These are phyloP conservation scores for Semibalanus balanoides DNA, from an alignment of 1,140 invertebrate species.

Conservation along the genomic window DNA sequence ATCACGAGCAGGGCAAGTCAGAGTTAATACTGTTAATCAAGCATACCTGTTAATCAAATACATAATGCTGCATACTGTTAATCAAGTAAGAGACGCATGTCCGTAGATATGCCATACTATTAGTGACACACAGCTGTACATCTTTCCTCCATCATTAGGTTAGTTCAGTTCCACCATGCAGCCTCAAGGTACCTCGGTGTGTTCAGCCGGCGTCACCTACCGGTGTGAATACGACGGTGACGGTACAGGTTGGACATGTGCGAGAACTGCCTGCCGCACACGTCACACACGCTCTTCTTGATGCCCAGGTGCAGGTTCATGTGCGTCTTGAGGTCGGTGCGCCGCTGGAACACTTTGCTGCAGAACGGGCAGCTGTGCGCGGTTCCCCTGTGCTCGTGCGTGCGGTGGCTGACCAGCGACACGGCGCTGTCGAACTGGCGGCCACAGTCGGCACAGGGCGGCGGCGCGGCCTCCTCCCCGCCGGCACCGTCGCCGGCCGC, in stretches of 20 bases:
- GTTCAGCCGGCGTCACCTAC: constrained; percentile 17
- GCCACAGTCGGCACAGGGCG: constrained; percentile 15
- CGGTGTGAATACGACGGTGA: constrained; percentile 33
- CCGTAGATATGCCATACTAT: too few species aligned
- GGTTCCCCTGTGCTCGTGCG: constrained; percentile 12
- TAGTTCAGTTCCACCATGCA: too few species aligned
- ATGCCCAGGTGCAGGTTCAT: constrained; percentile 35
- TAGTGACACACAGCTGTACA: too few species aligned
- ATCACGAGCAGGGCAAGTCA: too few species aligned
- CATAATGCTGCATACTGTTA: too few species aligned
- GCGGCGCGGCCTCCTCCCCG: not conserved
- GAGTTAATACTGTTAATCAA: too few species aligned
- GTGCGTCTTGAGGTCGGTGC: constrained; percentile 32
- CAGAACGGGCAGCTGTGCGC: constrained; percentile 20
- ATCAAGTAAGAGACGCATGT: too few species aligned
- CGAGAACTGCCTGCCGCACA: constrained; percentile 34
- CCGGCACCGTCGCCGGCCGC: too few species aligned
- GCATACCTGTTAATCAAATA: too few species aligned
- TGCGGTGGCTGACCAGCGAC: constrained; percentile 11
- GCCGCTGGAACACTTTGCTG: constrained; percentile 21
- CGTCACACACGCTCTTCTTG: constrained; percentile 32
- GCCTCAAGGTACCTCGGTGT: too few species aligned
- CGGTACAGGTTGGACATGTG: constrained; percentile 36
- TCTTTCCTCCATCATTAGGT: too few species aligned
- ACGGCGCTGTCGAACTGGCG: constrained; percentile 10